phyloP scores from a whole-genome alignment of 2,888 invertebrate genomes.

The Scrobipalpa atriplicella region DNA sequence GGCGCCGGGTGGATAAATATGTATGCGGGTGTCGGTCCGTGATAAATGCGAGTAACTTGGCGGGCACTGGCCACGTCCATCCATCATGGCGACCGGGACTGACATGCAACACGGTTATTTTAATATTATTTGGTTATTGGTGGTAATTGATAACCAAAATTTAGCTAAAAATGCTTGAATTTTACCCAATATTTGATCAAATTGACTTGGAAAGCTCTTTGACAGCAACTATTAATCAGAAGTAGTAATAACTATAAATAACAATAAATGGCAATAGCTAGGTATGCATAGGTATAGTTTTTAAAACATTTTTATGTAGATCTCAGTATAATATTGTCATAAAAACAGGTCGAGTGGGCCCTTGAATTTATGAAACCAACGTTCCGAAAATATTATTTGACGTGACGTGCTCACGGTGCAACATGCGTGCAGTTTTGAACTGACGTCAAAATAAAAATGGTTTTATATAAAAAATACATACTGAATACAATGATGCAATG shows the following conservation, averaged over 20 bases:
- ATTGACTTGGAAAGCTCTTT: no score
- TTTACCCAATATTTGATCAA: no score
- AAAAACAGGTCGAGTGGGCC: neutral
- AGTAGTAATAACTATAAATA: no score
- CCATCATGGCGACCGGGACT: conserved; percentile 5
- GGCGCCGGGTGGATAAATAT: conserved; percentile 44
- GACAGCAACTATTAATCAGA: no score
- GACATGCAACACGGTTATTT: neutral
- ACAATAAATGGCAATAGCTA: no score
- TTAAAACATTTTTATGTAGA: no score
- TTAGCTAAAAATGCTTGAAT: no score
- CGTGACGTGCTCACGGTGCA: conserved; percentile 8
- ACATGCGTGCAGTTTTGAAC: neutral
- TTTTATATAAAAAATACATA: neutral
- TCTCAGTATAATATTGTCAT: no score
- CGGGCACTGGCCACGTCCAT: conserved; percentile 8
- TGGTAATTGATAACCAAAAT: no score
- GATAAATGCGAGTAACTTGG: conserved; percentile 50
- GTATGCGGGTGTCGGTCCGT: conserved; percentile 42
- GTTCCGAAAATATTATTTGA: conserved; percentile 1
- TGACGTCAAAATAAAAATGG: neutral
- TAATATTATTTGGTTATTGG: neutral
- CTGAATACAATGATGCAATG: no score
- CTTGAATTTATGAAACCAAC: neutral
- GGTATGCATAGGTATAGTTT: no score